A percentile compares a stretch with the other conserved stretches of the same genome.
Conservation (phyloP, 2,113 vertebrate species). For the Corapipo altera region DNA sequence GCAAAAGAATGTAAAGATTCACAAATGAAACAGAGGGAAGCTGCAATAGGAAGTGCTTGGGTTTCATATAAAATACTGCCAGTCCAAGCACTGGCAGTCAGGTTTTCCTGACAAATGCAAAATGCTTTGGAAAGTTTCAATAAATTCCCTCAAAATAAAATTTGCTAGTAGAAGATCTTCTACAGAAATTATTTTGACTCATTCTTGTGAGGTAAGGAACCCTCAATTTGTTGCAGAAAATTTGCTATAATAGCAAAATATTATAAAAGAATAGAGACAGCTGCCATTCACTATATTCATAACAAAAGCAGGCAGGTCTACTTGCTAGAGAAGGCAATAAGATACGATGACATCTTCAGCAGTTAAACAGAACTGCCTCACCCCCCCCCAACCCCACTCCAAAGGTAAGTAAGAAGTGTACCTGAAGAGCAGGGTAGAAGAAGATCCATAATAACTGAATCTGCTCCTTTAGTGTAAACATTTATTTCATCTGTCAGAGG, state of each 20-base stretch:
- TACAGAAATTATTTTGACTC: neutral
- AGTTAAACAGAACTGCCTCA: neutral
- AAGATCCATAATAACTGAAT: conserved; percentile 94
- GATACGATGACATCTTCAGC: neutral
- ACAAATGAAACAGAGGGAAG: neutral
- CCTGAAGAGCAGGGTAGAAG: conserved; percentile 83
- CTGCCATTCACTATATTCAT: neutral
- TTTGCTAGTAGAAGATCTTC: neutral
- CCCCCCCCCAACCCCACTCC: neutral
- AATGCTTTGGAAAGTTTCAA: neutral
- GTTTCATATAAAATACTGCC: neutral
- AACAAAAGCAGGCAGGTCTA: neutral
- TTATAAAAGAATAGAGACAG: neutral
- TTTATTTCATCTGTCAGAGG: conserved; percentile 92
- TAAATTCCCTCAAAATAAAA: neutral
- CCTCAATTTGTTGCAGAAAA: neutral
- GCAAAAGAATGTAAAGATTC: neutral
- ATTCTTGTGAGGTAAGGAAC: neutral
- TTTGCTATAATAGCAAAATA: neutral
- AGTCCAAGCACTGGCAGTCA: neutral
- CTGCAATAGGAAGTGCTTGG: neutral
- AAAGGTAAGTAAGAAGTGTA: conserved; percentile 27
- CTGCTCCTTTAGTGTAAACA: conserved; percentile 96
- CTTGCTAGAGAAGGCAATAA: neutral
- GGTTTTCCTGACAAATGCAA: neutral